Conservation (phyloP, 1,140 invertebrate genomes). For the Papilio polytes region DNA sequence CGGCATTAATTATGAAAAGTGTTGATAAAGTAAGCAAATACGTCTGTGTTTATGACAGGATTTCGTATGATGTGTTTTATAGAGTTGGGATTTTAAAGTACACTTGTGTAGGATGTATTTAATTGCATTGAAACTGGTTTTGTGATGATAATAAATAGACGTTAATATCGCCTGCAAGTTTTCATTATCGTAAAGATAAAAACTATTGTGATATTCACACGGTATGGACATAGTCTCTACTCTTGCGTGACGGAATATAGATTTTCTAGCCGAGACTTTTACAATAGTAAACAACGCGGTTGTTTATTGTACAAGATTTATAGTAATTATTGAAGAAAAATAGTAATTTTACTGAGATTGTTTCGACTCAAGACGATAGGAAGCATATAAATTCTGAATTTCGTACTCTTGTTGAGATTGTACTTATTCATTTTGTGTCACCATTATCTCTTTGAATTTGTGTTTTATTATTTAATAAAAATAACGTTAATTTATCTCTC, state of each 20-base stretch:
- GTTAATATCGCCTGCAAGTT: constrained; percentile 6
- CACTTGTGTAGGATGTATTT: not conserved
- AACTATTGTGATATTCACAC: constrained; percentile 3
- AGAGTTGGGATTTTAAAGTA: not conserved
- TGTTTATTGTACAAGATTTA: not conserved
- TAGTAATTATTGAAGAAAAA: not conserved
- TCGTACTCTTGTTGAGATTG: no score
- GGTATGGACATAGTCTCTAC: not conserved
- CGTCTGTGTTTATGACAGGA: not conserved
- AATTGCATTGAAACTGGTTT: constrained; percentile 11
- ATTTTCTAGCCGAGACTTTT: not conserved
- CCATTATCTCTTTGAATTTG: not conserved
- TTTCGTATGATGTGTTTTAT: not conserved
- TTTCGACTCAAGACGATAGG: not conserved
- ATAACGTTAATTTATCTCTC: not conserved
- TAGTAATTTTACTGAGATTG: not conserved
- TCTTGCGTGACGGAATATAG: not conserved
- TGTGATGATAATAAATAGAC: not conserved
- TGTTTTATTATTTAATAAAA: not conserved
- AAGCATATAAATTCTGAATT: not conserved
- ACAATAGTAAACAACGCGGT: not conserved
- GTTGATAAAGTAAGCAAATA: constrained; percentile 5
- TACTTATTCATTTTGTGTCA: not conserved
- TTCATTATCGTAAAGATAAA: not conserved
- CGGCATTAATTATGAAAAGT: constrained; percentile 16